Evolutionary conservation across 2,797 vertebrate species (phyloP), one percentile per base, ranked within the genome.

Genomic region (Sandelia bainsii): DNA sequence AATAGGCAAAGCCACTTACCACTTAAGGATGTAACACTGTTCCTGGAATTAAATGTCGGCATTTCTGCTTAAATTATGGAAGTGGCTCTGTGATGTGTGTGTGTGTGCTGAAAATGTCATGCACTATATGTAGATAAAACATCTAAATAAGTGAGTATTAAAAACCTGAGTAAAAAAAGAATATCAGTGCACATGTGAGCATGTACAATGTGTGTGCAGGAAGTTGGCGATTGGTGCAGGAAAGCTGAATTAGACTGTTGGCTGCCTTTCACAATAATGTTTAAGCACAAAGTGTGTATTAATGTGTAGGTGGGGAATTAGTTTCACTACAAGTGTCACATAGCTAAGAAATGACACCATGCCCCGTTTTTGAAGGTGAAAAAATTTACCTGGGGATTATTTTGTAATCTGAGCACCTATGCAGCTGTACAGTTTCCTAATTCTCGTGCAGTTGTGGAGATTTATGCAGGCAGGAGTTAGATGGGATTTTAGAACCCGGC

Each of bases 361-460:
- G 86, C 77, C 81, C 86, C 77, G 13, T 79, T 91, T 93, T 91
- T 85, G 87, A 89, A 89, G 87, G 91, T 93, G 85, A 91, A 86
- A 89, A 92, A 84, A 70, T 85, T 88, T 91, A 93, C 90, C 82
- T 90, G 77, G 76, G 92, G 94, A 95, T 95, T 95, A 93, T 94
- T 94, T 91, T 92, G 92, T 94, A 95, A 94, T 94, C 93, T 92
- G 84, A 89, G 87, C 62, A 80, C 84, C 84, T 85, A 75, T 92
- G 79, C 87, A 81, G 89, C 83, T 78, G 84, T 86, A 84, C 84
- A 69, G 74, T 81, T 75, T 88, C 75, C 75, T 92, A 93, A 93
- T 93, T 88, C 89, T 78, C 20, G 9, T n/a, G 42, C 81, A 86
- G 81, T 84, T 76, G 81, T 81, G 81, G 69, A 89, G 92, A 93